Conservation (phyloP, 2,113 vertebrate genomes). For the Onychostruthus taczanowskii region DNA sequence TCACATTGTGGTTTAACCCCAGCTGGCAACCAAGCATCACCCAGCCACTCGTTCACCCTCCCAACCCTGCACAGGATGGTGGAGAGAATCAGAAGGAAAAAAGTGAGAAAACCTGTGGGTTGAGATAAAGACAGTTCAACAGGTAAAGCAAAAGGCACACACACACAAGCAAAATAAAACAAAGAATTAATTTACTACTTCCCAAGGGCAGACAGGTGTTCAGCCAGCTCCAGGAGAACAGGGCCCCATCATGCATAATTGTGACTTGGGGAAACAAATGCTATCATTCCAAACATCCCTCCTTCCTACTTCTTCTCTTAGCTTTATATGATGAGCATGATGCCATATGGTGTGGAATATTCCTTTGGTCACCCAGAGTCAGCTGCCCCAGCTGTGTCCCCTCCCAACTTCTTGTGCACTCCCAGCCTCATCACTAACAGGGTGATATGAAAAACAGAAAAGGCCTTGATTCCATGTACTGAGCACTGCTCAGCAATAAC, state of each 20-base stretch:
- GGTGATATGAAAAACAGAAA: not conserved
- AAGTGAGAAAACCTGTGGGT: not conserved
- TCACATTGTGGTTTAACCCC: not conserved
- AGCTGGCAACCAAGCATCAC: not conserved
- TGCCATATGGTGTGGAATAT: not conserved
- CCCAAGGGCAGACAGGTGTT: no score
- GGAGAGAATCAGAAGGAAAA: not conserved
- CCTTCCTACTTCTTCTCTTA: not conserved
- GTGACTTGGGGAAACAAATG: not conserved
- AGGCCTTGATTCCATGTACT: not conserved
- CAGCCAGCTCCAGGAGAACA: not conserved
- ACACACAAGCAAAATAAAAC: not conserved
- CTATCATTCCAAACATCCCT: not conserved
- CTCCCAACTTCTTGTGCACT: no score
- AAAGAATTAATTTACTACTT: not conserved
- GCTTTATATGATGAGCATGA: not conserved
- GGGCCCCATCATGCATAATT: rapidly evolving
- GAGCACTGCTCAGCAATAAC: not conserved
- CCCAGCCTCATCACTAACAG: not conserved
- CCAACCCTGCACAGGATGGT: not conserved
- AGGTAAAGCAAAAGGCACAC: not conserved
- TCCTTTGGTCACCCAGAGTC: not conserved
- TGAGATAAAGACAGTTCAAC: not conserved
- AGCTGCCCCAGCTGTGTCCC: rapidly evolving
- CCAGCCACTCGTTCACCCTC: rapidly evolving